Conservation (phyloP, 1,140 invertebrate genomes). For the Lysiphlebus fabarum region DNA sequence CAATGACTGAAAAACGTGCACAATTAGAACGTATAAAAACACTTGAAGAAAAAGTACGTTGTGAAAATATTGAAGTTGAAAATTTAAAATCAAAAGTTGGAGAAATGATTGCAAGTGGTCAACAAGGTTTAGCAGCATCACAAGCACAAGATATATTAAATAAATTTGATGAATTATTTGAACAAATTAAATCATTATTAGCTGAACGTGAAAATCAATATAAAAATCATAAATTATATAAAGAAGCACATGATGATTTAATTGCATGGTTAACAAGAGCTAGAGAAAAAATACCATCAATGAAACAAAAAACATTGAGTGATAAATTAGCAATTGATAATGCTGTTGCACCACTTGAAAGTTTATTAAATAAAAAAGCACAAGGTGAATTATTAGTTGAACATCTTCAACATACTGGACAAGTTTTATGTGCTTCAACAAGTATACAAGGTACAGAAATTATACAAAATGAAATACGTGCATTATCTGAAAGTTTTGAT, state of each 20-base stretch:
- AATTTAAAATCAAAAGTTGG: constrained; percentile 78
- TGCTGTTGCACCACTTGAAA: constrained; percentile 80
- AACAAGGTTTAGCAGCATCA: constrained; percentile 76
- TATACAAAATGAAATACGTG: constrained; percentile 80
- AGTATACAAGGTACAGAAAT: constrained; percentile 74
- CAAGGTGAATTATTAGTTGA: constrained; percentile 86
- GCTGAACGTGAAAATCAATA: constrained; percentile 80
- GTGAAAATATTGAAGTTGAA: constrained; percentile 91
- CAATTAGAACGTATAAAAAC: constrained; percentile 82
- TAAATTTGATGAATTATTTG: constrained; percentile 51
- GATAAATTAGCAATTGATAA: constrained; percentile 87
- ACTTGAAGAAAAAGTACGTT: constrained; percentile 83
- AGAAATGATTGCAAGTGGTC: constrained; percentile 83
- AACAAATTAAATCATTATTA: constrained; percentile 64
- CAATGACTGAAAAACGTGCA: constrained; percentile 78
- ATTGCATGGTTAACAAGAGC: constrained; percentile 80
- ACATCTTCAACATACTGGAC: constrained; percentile 78
- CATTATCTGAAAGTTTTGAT: constrained; percentile 80
- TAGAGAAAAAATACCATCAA: constrained; percentile 81
- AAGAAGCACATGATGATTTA: constrained; percentile 85
- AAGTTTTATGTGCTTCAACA: constrained; percentile 80
- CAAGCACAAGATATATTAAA: constrained; percentile 82
- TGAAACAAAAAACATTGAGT: constrained; percentile 78
- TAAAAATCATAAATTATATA: constrained; percentile 82
- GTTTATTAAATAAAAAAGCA: constrained; percentile 82